A percentile compares a stretch with the other conserved stretches of the same genome.
These are phyloP conservation scores for Drosophila melanogaster DNA, from an alignment of 1,140 invertebrate genomes.

Conservation along the genomic window DNA sequence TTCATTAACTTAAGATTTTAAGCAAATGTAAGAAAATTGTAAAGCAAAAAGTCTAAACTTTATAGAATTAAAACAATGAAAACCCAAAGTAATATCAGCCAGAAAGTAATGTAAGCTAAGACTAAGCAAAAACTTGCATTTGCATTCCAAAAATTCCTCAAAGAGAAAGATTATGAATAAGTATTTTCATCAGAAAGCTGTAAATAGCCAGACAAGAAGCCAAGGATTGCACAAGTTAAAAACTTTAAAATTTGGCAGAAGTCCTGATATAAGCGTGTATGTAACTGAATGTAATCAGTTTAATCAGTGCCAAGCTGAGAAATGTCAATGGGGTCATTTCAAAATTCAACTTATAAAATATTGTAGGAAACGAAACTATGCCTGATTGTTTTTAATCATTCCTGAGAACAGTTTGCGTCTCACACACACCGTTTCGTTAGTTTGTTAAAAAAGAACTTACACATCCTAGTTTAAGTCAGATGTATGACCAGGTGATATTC, in stretches of 20 bases:
- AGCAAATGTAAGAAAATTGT: conserved; percentile 47
- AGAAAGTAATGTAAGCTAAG: conserved; percentile 19
- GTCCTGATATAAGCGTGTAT: conserved; percentile 18
- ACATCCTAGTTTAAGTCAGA: background rate
- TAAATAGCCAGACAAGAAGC: conserved; percentile 51
- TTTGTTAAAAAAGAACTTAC: background rate
- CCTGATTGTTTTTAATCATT: background rate
- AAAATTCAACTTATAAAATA: background rate
- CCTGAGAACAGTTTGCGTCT: background rate
- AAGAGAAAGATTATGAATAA: conserved; percentile 25
- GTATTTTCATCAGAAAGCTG: conserved; percentile 19
- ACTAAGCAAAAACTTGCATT: conserved; percentile 10
- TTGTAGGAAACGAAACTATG: background rate
- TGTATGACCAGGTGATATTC: conserved; percentile 20
- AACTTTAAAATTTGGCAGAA: conserved; percentile 38
- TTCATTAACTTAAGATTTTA: conserved; percentile 20
- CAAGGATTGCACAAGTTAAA: conserved; percentile 36
- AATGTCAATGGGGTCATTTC: background rate
- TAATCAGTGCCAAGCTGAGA: conserved; percentile 46
- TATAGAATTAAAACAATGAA: background rate
- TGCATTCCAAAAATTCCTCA: conserved; percentile 37
- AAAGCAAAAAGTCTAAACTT: conserved; percentile 42
- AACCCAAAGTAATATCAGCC: conserved; percentile 9
- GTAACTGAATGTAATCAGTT: conserved; percentile 9
- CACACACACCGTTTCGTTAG: background rate